Base-by-base conservation (phyloP, 2,113 vertebrate species). In the Tetrao urogallus region DNA sequence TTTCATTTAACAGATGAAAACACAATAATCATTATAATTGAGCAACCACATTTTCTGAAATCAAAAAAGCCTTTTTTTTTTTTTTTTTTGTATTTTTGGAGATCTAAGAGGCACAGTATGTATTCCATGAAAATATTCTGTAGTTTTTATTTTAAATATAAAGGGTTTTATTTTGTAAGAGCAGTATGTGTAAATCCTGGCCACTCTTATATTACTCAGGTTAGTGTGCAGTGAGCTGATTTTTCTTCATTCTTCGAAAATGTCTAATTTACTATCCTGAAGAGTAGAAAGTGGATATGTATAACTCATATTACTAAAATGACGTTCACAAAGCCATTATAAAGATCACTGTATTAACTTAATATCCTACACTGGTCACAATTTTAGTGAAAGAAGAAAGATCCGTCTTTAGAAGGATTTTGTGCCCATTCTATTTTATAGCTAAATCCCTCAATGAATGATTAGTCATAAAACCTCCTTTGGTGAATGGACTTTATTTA, bases 341-440 rank as follows among this genome's bases (percentile, higher is more conserved):
- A 72, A 88, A 94, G 75, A 95, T 95, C 38, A 92, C 52, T 77
- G 27, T 75, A 40, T 45, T 85, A 74, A 58, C 75, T 80, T 94
- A 92, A 95, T 91, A 73, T 58, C 79, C 52, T 72, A 84, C 65
- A 93, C 17, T 61, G 60, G 40, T 85, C 88, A 93, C 76, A 94
- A 95, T 93, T 95, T 86, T 89, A 91, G 67, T 86, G 57, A 64
- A 82, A 89, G 65, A 88, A 88, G 79, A 65, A 85, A 93, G 90
- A 94, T 95, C 38, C 9, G 38, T 38, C 38, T 94, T 96, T 92
- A 95, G 87, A 77, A 80, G 76, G 94, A 95, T 97, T 97, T 96
- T 85, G 34, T 88, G 21, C 32, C 66, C 27, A 71, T 56, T 92
- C 20, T 75, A 74, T 88, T 10, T 85, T 32, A 77, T 30, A 89